phyloP scores from a whole-genome alignment of 2,113 vertebrate genomes.

The Hippopotamus amphibius region DNA sequence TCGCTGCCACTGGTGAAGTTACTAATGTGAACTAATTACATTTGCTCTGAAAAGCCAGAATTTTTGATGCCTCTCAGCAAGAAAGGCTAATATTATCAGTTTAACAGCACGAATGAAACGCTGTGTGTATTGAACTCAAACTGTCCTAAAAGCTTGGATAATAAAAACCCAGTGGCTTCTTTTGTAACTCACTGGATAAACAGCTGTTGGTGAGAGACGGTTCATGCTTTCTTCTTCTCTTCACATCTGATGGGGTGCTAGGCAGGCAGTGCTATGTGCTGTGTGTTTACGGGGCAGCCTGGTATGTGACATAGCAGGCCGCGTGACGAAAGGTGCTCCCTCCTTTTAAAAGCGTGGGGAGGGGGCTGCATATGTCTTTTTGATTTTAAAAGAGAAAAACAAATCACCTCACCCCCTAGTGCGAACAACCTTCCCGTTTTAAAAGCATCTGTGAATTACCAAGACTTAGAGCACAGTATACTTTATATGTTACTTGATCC shows the following conservation, averaged over 20 bases:
- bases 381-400: constrained; percentile 52
- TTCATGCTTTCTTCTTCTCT: not conserved
- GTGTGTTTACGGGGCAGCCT: fast-evolving
- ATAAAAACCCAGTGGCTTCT: constrained; percentile 57
- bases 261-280: not conserved
- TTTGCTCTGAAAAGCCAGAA: constrained; percentile 78
- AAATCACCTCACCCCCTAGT: not conserved
- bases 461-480: not conserved
- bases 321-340: not conserved
- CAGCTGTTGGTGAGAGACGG: constrained; percentile 40
- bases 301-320: not conserved
- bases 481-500: not conserved
- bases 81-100: constrained; percentile 77
- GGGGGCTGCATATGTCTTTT: not conserved
- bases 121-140: constrained; percentile 56
- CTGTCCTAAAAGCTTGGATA: constrained; percentile 72
- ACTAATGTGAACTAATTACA: constrained; percentile 78
- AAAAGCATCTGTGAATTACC: not conserved
- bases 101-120: constrained; percentile 78
- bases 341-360: not conserved
- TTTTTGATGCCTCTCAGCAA: constrained; percentile 75
- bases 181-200: constrained; percentile 63
- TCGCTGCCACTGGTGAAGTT: constrained; percentile 56
- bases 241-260: not conserved
- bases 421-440: not conserved